These are phyloP conservation scores for Pycnonotus jocosus DNA, from an alignment of 2,113 vertebrate genomes.

Conservation along the genomic window DNA sequence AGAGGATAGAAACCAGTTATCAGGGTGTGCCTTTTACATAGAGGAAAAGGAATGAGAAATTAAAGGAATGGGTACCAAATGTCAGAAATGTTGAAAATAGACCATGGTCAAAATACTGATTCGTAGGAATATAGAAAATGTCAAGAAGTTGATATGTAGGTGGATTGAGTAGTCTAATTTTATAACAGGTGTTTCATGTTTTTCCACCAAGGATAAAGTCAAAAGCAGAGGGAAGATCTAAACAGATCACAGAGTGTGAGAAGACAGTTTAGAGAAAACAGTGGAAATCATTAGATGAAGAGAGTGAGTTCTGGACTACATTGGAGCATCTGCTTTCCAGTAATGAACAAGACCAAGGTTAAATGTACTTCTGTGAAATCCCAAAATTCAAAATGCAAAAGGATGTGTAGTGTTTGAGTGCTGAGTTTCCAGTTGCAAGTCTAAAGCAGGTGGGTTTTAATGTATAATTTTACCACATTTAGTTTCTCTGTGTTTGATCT, in stretches of 20 bases:
- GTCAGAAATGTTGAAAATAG: background rate
- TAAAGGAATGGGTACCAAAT: background rate
- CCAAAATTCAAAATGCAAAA: background rate
- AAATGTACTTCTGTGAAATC: background rate
- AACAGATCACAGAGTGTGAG: background rate
- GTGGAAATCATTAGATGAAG: background rate
- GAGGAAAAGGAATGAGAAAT: background rate
- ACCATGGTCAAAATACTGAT: background rate
- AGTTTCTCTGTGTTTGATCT: background rate
- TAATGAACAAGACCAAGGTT: background rate
- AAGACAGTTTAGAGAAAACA: background rate
- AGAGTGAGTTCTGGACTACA: background rate
- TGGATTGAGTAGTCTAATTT: background rate
- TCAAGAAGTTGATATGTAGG: background rate
- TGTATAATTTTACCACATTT: background rate
- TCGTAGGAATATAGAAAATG: background rate
- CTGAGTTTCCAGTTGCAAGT: background rate
- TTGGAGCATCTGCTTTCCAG: background rate
- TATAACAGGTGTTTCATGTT: background rate
- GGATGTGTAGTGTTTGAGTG: background rate
- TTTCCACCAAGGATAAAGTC: background rate
- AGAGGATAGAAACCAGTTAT: background rate
- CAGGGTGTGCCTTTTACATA: background rate
- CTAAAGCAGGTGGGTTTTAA: background rate
- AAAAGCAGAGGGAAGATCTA: background rate